Conservation (phyloP, 2,888 invertebrate species). For the Ypsolopha scabrella region DNA sequence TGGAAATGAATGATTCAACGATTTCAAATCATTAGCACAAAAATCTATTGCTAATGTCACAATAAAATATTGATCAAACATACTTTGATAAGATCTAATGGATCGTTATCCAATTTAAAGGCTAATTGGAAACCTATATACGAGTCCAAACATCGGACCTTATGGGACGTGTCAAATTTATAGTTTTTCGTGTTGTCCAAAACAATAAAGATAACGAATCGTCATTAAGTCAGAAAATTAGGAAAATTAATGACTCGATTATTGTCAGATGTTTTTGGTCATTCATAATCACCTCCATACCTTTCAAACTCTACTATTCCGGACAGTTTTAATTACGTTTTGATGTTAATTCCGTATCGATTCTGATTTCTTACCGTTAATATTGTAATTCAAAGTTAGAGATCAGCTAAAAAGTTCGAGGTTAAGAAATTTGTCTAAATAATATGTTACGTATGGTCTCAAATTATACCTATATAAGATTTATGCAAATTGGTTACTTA, state of each 20-base stretch:
- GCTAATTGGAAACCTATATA: too few relatives aligned
- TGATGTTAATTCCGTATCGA: slow-evolving; percentile 40
- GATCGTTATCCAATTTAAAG: too few relatives aligned
- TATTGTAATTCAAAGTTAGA: slow-evolving; percentile 18
- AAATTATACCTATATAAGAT: slow-evolving; percentile 46
- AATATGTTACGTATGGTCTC: slow-evolving; percentile 44
- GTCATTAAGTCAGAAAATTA: slow-evolving; percentile 26
- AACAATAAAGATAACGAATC: slow-evolving; percentile 29
- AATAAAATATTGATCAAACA: too few relatives aligned
- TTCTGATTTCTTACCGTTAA: slow-evolving; percentile 22
- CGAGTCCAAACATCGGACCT: too few relatives aligned
- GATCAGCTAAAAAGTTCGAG: slow-evolving; percentile 35
- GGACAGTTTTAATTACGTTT: slow-evolving; percentile 44
- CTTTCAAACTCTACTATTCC: slow-evolving; percentile 24
- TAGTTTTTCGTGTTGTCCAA: slow-evolving; percentile 8
- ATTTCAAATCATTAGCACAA: too few relatives aligned
- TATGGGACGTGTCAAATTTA: too few relatives aligned
- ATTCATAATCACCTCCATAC: slow-evolving; percentile 21
- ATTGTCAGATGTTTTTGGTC: slow-evolving; percentile 14
- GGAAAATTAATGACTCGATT: slow-evolving; percentile 20
- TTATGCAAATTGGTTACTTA: slow-evolving; percentile 51
- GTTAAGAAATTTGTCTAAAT: slow-evolving; percentile 45
- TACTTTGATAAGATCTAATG: too few relatives aligned
- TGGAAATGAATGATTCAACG: too few relatives aligned
- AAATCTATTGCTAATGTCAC: too few relatives aligned